Base-by-base conservation (phyloP, 2,113 vertebrate genomes). In the Hydrolagus affinis region DNA sequence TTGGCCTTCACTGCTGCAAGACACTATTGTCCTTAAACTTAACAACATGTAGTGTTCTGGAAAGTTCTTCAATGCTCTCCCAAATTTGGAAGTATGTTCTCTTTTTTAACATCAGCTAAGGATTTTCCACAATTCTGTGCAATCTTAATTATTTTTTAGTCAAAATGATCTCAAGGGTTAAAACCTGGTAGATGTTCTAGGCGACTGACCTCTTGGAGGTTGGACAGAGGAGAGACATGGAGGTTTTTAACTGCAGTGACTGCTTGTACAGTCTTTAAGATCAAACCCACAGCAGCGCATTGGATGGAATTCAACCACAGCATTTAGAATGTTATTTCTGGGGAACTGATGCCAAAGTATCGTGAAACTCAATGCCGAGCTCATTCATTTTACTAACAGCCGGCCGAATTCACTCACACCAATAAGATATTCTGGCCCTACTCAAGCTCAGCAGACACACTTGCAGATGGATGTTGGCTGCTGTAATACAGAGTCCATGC, bases 241-340 rank as follows among this genome's bases (percentile, higher is more conserved):
- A 32, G 23, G 4, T 64, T 80, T 28, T 66, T 66, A 32, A 4
- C 32, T 1, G 25, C 78, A 68, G 19, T 68, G 28, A 23, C 2
- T 21, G 14, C 30, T 83, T 66, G 3, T 9, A 64, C 15, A 32
- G 60, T 30, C 15, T 19, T 14, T 64, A 17, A 68, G 62, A 15
- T 83, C 66, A 83, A 30, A 6, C 17, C 62, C 60, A 28, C 62
- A 83, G 78, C 12, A 83, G 77, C 23, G 62, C 66, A 44, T 44
- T 44, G 44, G 78, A 32, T 15, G 66, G 23, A 83, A 83, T 30
- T 66, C 62, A 28, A 17, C 19, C 28, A 64, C 64, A 66, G 59
- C 78, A 83, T 17, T 66, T 83, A 66, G 14, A 83, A 62, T 83
- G 64, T 28, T 66, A 68, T 83, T 83, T 83, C 66, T 17, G 66